Evolutionary conservation across 2,113 vertebrate genomes (phyloP), one percentile per base, ranked within the genome.

Genomic region (Entomyzon cyanotis): DNA sequence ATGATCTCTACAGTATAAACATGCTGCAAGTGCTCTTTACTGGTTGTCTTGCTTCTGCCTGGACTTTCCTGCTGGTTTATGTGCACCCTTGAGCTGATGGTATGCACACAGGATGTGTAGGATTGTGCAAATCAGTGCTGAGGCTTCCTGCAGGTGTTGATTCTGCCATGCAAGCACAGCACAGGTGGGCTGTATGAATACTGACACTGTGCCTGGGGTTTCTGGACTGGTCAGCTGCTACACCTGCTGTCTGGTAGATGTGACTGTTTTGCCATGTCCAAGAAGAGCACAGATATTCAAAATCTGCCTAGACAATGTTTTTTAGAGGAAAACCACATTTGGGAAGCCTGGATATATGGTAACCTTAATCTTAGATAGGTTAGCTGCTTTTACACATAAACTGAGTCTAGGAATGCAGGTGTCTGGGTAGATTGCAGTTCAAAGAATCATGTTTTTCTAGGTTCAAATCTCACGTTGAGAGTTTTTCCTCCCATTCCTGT

Each of bases 101-200:
- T 25, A 8, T 2, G 41, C 25, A 80, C 67, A 15, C 30, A 46
- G 55, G 46, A 74, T 62, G 70, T n/a, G 79, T 21, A 37, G 53
- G 65, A 27, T 35, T 53, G 78, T 86, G 71, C 71, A 92, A 65
- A 86, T 86, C 63, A 39, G 28, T 9, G 68, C 71, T 47, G 71
- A 42, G 47, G 37, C 71, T 90, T 87, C 83, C 59, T 92, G 86
- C 50, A 62, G 67, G 60, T 74, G 64, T n/a, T 55, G 42, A 41
- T 62, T 46, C 56, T 67, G 15, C 71, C 39, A 5, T 7, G 15
- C 53, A 65, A 19, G 22, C 46, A 21, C 31, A 42, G 28, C 46
- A 11, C 0, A 0, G 44, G 20, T 58, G 46, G 69, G 24, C 67
- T 62, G 31, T 15, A 8, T 2, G 3, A 3, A 1, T 28, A 39